Evolutionary conservation across 2,888 invertebrate genomes (phyloP), one percentile per base, ranked within the genome.

Genomic region (Cryptus viduatorius): DNA sequence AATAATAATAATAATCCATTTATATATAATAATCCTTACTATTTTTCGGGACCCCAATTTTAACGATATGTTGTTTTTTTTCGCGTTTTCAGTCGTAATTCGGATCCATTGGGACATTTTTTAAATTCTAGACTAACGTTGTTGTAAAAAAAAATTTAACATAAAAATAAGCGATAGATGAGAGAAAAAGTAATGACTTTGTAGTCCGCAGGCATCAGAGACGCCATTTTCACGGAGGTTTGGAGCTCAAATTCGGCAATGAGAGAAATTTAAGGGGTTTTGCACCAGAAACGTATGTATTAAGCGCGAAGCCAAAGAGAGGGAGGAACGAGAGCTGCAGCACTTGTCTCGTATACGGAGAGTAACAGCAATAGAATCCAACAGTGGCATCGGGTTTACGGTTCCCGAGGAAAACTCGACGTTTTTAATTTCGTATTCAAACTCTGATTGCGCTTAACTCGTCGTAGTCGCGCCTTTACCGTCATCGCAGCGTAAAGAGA

Each of bases 351-450:
- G 37, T 19, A 59, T 24, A 59, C 59, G 46, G 29, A 24, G 61
- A 73, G 61, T 61, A 37, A 37, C 3, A 73, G 73, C 73, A 61
- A 61, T 31, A 31, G 73, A n/a, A 29, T 24, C 19, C 19, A 24
- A 29, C 69, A 50, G 46, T 14, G 24, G 44, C 73, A 46, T 31
- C 10, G 24, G 3, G 56, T 19, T 56, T 44, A 42, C 61, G 31
- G 16, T 24, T 31, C 29, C 73, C 31, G 59, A 68, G 78, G 59
- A 72, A 56, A 76, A 10, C 73, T 88, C 83, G 88, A 88, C 89
- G 84, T 88, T 89, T 90, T 90, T 88, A 89, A 90, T 90, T 89
- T 89, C 87, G 87, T 88, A 88, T 87, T 89, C 85, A 87, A 88
- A 88, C 87, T 88, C 87, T 87, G 87, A 90, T 89, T 90, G 88